Base-by-base conservation (phyloP, 2,113 vertebrate species). In the Hippocampus comes region DNA sequence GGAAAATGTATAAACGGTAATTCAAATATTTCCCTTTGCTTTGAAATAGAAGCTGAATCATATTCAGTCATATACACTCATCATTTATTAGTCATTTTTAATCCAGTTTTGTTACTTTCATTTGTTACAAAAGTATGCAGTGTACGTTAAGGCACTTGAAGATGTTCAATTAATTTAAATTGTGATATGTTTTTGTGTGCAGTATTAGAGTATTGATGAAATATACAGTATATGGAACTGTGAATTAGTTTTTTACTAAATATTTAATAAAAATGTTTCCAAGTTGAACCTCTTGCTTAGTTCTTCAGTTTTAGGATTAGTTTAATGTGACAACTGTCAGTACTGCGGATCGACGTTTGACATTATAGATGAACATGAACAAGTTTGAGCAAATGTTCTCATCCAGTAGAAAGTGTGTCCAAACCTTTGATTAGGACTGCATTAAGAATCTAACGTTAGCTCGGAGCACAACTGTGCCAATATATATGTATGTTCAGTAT, bases 201-300 rank as follows among this genome's bases (percentile, higher is more conserved):
- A 66, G 64, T 66, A 66, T 48, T 66, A 48, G 63, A 43, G 43
- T 48, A 25, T 60, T 60, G 17, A 42, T 43, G 9, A 23, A n/a
- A 23, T 23, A 60, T 68, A 30, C 27, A 2, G 27, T 30, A 70
- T 60, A 64, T 21, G 70, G 25, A 68, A 63, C 73, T 67, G 5
- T 75, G 51, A 21, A n/a, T 66, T 80, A 72, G 73, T 83, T 82
- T 86, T 85, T 75, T 74, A 78, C 46, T 41, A 67, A 68, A 79
- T 70, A 74, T 86, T 79, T 57, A 86, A 85, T 84, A 63, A 15
- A 73, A 70, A 69, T 59, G 42, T 15, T 46, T 17, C 10, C 21
- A 9, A 4, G 21, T 8, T n/a, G n/a, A 56, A 23, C 23, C 42
- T 49, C 17, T 66, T 9, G 11, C 27, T 66, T 8, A 17, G 12